Conservation (phyloP, 1,140 invertebrate species). For the Drosophila insularis region DNA sequence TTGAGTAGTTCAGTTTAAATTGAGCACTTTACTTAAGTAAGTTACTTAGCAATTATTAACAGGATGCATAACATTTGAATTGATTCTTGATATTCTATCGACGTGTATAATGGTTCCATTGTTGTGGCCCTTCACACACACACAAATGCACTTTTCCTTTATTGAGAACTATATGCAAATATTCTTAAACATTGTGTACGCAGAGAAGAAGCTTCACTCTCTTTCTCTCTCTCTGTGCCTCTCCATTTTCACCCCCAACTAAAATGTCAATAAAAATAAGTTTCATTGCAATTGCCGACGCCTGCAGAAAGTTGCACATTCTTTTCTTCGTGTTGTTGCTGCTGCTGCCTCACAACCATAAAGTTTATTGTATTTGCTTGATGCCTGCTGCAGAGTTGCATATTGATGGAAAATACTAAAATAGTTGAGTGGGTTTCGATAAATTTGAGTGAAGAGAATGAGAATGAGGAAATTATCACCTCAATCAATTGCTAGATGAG, state of each 20-base stretch:
- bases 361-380: conserved; percentile 59
- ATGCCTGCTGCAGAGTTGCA: conserved; percentile 38
- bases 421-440: conserved; percentile 16
- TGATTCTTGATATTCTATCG: not conserved
- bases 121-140: not conserved
- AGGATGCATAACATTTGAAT: not conserved
- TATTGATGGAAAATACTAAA: conserved; percentile 37
- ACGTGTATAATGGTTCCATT: not conserved
- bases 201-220: not conserved
- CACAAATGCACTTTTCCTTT: not conserved
- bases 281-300: conserved; percentile 46
- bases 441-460: not conserved
- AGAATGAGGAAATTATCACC: conserved; percentile 8
- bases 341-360: not conserved
- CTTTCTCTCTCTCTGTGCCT: too few relatives aligned
- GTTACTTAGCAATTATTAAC: too few relatives aligned
- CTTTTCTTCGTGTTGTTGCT: not conserved
- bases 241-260: not conserved
- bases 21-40: too few relatives aligned
- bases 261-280: conserved; percentile 68
- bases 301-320: conserved; percentile 10
- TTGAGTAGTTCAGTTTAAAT: too few relatives aligned
- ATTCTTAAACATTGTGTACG: conserved; percentile 39
- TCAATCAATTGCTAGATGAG: conserved; percentile 2
- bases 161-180: conserved; percentile 49